These are phyloP conservation scores for Muscicapa adusta DNA, from an alignment of 2,113 vertebrate genomes.

Conservation along the genomic window DNA sequence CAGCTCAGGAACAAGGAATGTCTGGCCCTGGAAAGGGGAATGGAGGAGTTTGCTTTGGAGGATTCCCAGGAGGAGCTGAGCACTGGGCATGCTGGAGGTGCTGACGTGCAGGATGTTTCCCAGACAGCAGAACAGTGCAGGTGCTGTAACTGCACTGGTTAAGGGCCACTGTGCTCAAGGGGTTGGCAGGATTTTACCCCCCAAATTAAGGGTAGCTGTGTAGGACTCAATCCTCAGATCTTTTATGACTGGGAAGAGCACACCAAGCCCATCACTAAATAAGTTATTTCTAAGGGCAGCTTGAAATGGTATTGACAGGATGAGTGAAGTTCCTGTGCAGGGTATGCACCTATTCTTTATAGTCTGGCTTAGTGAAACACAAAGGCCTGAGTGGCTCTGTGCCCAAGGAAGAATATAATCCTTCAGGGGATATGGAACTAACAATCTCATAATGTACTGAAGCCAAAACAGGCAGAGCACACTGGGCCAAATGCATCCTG, in stretches of 20 bases:
- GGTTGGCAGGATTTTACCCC: neutral
- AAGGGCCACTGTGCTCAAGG: neutral
- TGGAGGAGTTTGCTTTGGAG: neutral
- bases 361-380: neutral
- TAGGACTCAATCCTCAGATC: neutral
- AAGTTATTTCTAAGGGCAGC: neutral
- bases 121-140: neutral
- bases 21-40: neutral
- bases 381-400: neutral
- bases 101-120: neutral
- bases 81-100: neutral
- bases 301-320: neutral
- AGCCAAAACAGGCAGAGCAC: constrained; percentile 16
- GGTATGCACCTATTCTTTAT: neutral
- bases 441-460: neutral
- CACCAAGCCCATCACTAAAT: neutral
- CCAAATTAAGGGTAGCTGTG: neutral
- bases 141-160: neutral
- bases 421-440: neutral
- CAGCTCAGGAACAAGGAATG: neutral
- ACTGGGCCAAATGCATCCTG: neutral
- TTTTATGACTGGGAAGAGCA: neutral
- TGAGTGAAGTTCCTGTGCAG: neutral
- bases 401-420: neutral
- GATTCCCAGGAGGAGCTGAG: neutral